Evolutionary conservation across 2,113 vertebrate genomes (phyloP), one percentile per base, ranked within the genome.

Genomic region (pig (Sus scrofa)): DNA sequence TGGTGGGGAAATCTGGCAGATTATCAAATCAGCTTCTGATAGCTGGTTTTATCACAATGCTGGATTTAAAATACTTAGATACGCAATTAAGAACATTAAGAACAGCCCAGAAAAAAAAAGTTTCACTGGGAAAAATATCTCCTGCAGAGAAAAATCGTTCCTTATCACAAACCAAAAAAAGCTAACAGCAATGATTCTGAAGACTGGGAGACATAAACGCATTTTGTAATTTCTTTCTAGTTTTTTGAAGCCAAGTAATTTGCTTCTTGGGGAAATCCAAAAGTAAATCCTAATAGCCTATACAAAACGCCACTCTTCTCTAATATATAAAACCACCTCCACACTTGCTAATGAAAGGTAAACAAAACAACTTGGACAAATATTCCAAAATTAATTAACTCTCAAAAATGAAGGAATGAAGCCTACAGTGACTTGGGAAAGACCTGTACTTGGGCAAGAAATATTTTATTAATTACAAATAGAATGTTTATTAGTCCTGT

Each of bases 371-470:
- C 52, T 39, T 84, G 37, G 71, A 90, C 7, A 90, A 92, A 97
- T 89, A 92, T 54, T 87, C 62, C 73, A 95, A 96, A 96, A 84
- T 81, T 74, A 92, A 92, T 16, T 50, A 79, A 56, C 56, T 94
- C 19, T 79, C 22, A 89, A 63, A 67, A 96, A 73, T 74, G 78
- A 86, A 94, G 81, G 58, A 92, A 81, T 37, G 10, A 70, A 50
- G 24, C 26, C 32, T 75, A 58, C 37, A 27, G 50, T 54, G 63
- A 86, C 4, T 50, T 73, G 52, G 54, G 83, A 86, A 92, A 34
- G 85, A 86, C 7, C 71, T 91, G 19, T 75, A 94, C 13, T 75
- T 58, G n/a, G 30, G n/a, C 39, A 88, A 97, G 65, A 79, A 96
- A 90, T 26, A 89, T 39, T 71, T 77, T 65, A 84, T 68, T 94